A percentile compares a stretch with the other conserved stretches of the same genome.
Evolutionary conservation across 2,113 vertebrate genomes (phyloP).

Genomic region (Sprattus sprattus): DNA sequence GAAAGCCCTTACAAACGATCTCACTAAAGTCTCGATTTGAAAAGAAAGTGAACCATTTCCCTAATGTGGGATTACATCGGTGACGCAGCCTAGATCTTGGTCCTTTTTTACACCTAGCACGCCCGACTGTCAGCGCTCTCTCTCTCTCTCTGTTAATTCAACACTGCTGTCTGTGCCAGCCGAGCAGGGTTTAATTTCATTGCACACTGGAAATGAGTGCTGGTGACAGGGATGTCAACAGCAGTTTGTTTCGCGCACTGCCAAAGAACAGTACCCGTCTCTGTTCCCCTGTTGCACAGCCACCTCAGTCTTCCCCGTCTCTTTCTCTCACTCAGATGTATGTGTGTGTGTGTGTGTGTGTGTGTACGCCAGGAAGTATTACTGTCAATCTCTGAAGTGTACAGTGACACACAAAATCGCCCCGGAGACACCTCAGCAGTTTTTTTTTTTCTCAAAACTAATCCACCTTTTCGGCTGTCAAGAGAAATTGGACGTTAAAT

Average conservation of each 20-base stretch:
- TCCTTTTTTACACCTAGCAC: background rate
- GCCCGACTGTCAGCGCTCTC: background rate
- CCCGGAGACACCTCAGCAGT: constrained; percentile 38
- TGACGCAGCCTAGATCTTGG: background rate
- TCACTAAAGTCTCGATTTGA: background rate
- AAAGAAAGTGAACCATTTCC: background rate
- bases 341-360: constrained; percentile 10
- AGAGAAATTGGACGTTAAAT: constrained; percentile 24
- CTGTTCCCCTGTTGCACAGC: constrained; percentile 68
- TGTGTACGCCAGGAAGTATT: constrained; percentile 57
- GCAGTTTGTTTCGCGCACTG: constrained; percentile 69
- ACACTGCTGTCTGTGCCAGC: constrained; percentile 43
- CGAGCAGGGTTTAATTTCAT: constrained; percentile 69
- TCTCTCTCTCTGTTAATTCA: constrained; percentile 32
- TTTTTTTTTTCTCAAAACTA: background rate
- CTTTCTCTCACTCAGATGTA: background rate
- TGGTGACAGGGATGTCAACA: constrained; percentile 76
- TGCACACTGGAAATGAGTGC: constrained; percentile 66
- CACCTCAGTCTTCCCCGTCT: constrained; percentile 46
- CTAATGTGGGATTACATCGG: background rate
- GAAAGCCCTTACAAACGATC: background rate
- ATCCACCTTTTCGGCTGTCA: constrained; percentile 24
- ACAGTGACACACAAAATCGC: constrained; percentile 63
- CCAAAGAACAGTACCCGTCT: constrained; percentile 72
- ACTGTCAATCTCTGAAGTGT: constrained; percentile 65